A percentile compares a stretch with the other conserved stretches of the same genome.
phyloP scores from a whole-genome alignment of 1,140 invertebrate species.

The Drosophila pandora region DNA sequence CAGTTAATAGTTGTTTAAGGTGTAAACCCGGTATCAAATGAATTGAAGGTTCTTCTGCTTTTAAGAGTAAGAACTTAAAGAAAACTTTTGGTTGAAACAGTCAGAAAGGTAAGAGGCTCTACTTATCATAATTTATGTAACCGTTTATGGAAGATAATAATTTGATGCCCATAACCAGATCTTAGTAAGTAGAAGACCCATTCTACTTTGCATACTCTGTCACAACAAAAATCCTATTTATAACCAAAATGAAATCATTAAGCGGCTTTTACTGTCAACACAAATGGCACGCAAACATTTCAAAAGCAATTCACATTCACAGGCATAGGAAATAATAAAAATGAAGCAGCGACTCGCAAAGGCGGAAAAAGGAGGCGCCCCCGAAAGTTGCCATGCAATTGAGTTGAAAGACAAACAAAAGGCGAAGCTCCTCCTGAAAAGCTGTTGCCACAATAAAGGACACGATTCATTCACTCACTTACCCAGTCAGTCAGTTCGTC shows the following conservation, averaged over 20 bases:
- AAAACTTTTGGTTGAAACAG: not conserved
- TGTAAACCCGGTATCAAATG: not conserved
- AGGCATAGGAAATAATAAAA: constrained; percentile 68
- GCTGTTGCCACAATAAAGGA: constrained; percentile 64
- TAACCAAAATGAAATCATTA: constrained; percentile 72
- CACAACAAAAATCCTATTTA: constrained; percentile 53
- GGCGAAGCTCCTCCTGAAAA: constrained; percentile 20
- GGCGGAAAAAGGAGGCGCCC: constrained; percentile 36
- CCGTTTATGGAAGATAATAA: not conserved
- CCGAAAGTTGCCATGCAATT: constrained; percentile 67
- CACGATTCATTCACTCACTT: constrained; percentile 56
- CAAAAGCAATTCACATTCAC: constrained; percentile 64
- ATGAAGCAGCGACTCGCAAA: constrained; percentile 32
- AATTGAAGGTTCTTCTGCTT: not conserved
- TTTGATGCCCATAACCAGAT: not conserved
- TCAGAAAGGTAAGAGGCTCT: too few species aligned
- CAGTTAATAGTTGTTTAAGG: constrained; percentile 19
- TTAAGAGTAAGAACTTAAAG: not conserved
- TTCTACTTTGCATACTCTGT: constrained; percentile 2
- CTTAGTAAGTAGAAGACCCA: not conserved
- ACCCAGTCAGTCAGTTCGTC: constrained; percentile 62
- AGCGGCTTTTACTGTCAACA: constrained; percentile 72
- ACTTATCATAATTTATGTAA: too few species aligned
- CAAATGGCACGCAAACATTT: constrained; percentile 75
- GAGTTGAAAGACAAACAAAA: constrained; percentile 75